Conservation (phyloP, 2,113 vertebrate species). For the Redunca redunca region DNA sequence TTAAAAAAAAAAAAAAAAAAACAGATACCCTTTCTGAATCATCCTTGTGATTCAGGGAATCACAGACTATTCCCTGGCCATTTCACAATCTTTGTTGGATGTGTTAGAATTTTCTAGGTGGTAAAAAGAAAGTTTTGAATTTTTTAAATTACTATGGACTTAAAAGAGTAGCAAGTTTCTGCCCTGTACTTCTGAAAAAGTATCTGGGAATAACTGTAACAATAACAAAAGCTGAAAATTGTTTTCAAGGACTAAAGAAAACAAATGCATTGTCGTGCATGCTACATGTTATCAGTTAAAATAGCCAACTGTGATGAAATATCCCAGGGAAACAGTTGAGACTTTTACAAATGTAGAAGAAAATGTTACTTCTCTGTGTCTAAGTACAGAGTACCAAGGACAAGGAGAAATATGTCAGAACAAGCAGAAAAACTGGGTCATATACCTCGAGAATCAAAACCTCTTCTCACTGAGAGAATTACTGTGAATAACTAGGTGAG, state of each 20-base stretch:
- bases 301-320: neutral
- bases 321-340: neutral
- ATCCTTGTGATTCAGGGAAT: neutral
- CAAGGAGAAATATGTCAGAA: neutral
- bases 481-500: neutral
- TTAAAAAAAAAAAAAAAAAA: neutral
- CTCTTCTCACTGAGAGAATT: neutral
- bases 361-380: constrained; percentile 20
- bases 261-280: neutral
- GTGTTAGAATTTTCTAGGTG: neutral
- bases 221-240: neutral
- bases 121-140: neutral
- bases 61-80: neutral
- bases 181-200: neutral
- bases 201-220: neutral
- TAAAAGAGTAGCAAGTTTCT: neutral
- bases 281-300: neutral
- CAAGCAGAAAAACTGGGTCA: neutral
- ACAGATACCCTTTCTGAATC: neutral
- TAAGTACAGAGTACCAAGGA: neutral
- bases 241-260: neutral
- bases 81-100: neutral
- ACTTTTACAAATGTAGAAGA: neutral
- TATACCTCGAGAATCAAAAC: neutral
- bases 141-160: neutral